These are phyloP conservation scores for Sardina pilchardus DNA, from an alignment of 2,113 vertebrate species.

Conservation along the genomic window DNA sequence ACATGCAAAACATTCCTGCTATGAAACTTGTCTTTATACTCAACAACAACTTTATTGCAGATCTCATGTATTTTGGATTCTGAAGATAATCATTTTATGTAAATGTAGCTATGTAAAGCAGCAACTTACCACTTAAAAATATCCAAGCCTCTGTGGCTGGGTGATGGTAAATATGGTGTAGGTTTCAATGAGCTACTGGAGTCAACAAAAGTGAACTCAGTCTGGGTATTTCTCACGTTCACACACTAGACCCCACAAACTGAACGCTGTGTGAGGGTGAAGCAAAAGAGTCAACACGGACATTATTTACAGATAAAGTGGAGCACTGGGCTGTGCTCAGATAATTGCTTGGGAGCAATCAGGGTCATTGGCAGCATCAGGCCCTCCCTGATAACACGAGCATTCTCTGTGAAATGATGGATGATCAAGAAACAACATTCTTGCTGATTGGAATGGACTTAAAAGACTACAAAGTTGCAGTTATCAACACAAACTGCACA, in stretches of 20 bases:
- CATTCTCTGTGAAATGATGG: slow-evolving; percentile 19
- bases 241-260: slow-evolving; percentile 32
- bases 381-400: slow-evolving; percentile 32
- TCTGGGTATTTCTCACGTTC: slow-evolving; percentile 40
- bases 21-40: not conserved
- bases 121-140: not conserved
- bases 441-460: not conserved
- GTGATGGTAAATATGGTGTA: not conserved
- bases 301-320: slow-evolving; percentile 69
- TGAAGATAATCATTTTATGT: not conserved
- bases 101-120: not conserved
- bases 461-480: not conserved
- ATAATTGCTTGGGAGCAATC: slow-evolving; percentile 70
- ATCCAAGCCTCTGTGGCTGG: not conserved
- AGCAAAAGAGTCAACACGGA: slow-evolving; percentile 60
- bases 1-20: not conserved
- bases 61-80: not conserved
- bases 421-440: not conserved
- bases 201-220: not conserved
- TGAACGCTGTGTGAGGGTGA: slow-evolving; percentile 46
- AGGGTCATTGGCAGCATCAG: slow-evolving; percentile 53
- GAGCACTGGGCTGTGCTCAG: slow-evolving; percentile 57
- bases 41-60: not conserved
- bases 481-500: not conserved
- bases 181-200: not conserved